Conservation (phyloP, 2,888 invertebrate genomes). For the Gasteruption jaculator region DNA sequence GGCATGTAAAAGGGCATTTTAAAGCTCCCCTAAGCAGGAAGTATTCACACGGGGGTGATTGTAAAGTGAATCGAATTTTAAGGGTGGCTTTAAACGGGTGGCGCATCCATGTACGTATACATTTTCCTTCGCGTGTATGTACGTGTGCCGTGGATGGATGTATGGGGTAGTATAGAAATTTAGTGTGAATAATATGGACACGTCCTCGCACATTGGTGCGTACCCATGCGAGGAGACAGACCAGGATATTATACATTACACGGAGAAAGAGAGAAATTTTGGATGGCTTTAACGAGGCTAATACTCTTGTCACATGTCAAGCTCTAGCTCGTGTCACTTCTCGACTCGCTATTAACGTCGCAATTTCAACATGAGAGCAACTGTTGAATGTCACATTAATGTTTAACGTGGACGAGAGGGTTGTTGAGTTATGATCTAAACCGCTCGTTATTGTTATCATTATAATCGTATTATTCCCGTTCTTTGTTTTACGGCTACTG, state of each 20-base stretch:
- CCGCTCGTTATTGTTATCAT: too few species aligned
- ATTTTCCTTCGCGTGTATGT: slow-evolving; percentile 17
- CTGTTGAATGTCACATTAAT: slow-evolving; percentile 47
- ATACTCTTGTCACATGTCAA: slow-evolving; percentile 31
- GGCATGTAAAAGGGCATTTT: slow-evolving; percentile 40
- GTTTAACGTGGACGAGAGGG: too few species aligned
- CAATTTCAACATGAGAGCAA: slow-evolving; percentile 36
- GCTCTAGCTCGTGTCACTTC: slow-evolving; percentile 25
- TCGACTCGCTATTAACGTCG: slow-evolving; percentile 37
- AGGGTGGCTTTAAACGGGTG: slow-evolving; percentile 25
- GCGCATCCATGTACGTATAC: slow-evolving; percentile 12
- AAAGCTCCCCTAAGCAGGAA: slow-evolving; percentile 38
- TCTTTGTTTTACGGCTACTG: too few species aligned
- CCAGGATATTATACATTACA: slow-evolving; percentile 16
- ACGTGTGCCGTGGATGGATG: too few species aligned
- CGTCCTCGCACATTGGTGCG: too few species aligned
- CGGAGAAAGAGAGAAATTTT: slow-evolving; percentile 21
- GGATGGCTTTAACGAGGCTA: slow-evolving; percentile 42
- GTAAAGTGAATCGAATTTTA: slow-evolving; percentile 44
- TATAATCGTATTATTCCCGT: too few species aligned
- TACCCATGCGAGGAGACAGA: too few species aligned
- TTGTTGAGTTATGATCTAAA: too few species aligned
- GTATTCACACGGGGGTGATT: slow-evolving; percentile 26
- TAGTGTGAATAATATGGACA: too few species aligned
- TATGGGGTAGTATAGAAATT: slow-evolving; percentile 11